Base-by-base conservation (phyloP, 2,797 vertebrate genomes). In the Serranus cabrilla region DNA sequence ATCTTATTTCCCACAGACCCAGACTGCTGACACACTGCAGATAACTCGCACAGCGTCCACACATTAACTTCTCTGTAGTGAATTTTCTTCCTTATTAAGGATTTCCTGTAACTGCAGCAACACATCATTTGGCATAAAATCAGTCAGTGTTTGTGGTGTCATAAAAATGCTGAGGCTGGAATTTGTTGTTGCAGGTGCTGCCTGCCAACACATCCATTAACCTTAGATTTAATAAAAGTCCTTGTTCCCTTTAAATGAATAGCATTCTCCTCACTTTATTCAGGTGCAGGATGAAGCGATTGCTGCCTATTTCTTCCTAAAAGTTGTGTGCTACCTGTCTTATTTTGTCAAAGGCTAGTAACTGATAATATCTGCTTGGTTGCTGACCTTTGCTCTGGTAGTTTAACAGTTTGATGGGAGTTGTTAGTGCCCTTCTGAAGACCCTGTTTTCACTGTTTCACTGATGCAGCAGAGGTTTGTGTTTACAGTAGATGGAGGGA, bases 191-290 rank as follows among this genome's bases (percentile, higher is more conserved):
- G 63, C 60, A 61, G 68, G 45, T 46, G 65, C 63, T 78, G 87
- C 66, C 7, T 88, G 83, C 86, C 88, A 90, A 76, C 60, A 69
- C 51, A 51, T 79, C 65, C 79, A 88, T 81, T 81, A 84, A 65
- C 20, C 16, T 18, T 18, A 46, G 40, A 69, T 46, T 40, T 42
- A 40, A 49, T 40, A 21, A 14, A 74, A 78, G 56, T 42, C 52
- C 59, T 49, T 37, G 37, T 51, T 11, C 39, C 0, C 31, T 31
- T 12, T 39, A 6, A 7, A 14, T 34, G 9, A 61, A 14, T 10
- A 13, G 16, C 59, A 56, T 13, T 7, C 0, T 25, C 45, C 20
- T 52, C 46, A 39, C 9, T 39, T 57, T 13, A 39, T 25, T 17
- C 2, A 55, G 37, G 17, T 21, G 23, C 43, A 71, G 13, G 18